A percentile compares a stretch with the other conserved stretches of the same genome.
Evolutionary conservation across 2,113 vertebrate species (phyloP).

Genomic region (Pavo muticus): DNA sequence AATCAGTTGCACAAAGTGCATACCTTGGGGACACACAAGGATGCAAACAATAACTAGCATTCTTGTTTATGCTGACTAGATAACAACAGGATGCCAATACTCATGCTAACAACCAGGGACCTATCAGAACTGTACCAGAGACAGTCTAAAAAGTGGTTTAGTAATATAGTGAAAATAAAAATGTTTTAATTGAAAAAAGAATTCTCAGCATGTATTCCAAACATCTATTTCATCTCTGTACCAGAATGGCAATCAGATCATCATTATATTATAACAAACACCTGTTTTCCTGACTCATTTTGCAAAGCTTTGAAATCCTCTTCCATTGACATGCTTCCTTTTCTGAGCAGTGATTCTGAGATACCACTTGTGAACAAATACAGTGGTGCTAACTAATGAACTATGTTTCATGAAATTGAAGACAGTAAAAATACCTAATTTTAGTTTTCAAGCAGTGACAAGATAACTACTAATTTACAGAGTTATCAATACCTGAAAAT

Average conservation of each 20-base stretch:
- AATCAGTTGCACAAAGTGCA: neutral
- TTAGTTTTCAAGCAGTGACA: neutral
- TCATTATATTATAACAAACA: neutral
- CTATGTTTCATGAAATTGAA: neutral
- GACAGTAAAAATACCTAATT: neutral
- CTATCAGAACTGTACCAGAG: neutral
- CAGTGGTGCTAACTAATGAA: neutral
- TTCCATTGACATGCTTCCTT: neutral
- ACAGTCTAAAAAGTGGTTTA: fast-evolving
- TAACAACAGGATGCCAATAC: neutral
- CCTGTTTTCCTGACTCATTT: neutral
- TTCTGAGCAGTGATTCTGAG: neutral
- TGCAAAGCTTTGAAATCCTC: neutral
- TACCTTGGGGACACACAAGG: neutral
- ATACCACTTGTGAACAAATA: neutral
- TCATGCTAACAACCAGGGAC: neutral
- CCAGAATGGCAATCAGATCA: neutral
- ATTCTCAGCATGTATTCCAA: neutral
- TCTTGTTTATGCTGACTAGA: neutral
- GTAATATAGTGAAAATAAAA: neutral
- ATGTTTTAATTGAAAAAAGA: neutral
- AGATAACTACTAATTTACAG: neutral
- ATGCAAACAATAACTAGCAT: neutral
- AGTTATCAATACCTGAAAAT: neutral
- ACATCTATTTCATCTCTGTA: neutral